A percentile compares a stretch with the other conserved stretches of the same genome.
Conservation (phyloP, 2,113 vertebrate genomes). For the Syrmaticus mikado region DNA sequence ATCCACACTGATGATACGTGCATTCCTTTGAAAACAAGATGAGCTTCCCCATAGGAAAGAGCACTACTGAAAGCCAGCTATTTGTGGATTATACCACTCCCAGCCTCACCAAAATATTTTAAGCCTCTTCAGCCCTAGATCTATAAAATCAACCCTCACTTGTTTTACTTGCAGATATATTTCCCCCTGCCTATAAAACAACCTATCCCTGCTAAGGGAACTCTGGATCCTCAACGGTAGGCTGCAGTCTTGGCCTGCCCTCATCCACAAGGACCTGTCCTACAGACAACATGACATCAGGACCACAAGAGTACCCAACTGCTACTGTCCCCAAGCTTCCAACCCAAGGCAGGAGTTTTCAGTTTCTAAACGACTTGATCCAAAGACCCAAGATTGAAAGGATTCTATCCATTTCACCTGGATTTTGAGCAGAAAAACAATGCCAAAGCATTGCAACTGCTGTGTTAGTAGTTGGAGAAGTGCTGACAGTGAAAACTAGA, state of each 20-base stretch:
- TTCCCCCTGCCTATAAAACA: neutral
- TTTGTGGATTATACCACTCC: neutral
- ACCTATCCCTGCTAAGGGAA: rapidly evolving
- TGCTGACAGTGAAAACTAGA: neutral
- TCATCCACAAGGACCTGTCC: neutral
- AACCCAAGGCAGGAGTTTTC: neutral
- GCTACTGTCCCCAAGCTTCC: neutral
- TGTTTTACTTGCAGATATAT: neutral
- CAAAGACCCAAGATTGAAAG: neutral
- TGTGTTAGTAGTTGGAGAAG: neutral
- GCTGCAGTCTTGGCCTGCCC: rapidly evolving
- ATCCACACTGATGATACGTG: neutral
- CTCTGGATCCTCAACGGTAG: neutral
- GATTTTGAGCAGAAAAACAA: neutral
- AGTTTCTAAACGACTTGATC: neutral
- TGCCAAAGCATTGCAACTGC: neutral
- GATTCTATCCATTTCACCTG: neutral
- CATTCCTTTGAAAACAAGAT: neutral
- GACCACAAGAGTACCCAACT: neutral
- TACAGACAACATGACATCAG: neutral
- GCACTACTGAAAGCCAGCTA: neutral
- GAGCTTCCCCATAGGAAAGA: neutral
- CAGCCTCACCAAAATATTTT: neutral
- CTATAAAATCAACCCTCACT: neutral
- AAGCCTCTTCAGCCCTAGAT: neutral